Percentiles rank a stretch among this genome's conserved stretches.
Conservation (phyloP, 2,113 vertebrate genomes). For the Trematocara nigrifrons region DNA sequence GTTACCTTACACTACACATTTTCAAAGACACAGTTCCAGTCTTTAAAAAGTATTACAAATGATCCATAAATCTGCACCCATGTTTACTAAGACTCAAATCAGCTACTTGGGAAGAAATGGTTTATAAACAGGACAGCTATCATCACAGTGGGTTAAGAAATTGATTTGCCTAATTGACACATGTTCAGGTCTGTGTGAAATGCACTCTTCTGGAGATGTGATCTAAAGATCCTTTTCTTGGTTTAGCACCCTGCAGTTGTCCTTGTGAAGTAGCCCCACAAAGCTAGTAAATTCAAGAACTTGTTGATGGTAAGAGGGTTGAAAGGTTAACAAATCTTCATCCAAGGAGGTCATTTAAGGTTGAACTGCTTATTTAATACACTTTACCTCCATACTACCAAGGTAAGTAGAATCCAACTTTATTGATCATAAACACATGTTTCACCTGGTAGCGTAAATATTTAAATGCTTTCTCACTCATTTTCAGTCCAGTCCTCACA, state of each 20-base stretch:
- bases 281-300: not conserved
- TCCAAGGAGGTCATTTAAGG: not conserved
- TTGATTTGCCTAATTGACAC: not conserved
- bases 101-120: not conserved
- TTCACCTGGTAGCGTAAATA: not conserved
- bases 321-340: not conserved
- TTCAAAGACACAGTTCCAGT: not conserved
- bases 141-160: not conserved
- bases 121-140: not conserved
- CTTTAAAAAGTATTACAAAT: not conserved
- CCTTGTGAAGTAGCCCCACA: not conserved
- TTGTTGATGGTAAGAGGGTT: not conserved
- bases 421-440: not conserved
- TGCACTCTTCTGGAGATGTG: not conserved
- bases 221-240: not conserved
- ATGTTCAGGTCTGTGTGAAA: not conserved
- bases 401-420: not conserved
- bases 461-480: not conserved
- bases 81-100: not conserved
- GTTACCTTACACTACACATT: not conserved
- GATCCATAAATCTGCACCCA: not conserved
- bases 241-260: not conserved
- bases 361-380: not conserved
- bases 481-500: not conserved
- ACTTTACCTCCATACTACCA: not conserved